Percentiles rank a stretch among this genome's conserved stretches.
phyloP scores from a whole-genome alignment of 2,797 vertebrate genomes.

The Mareca penelope region DNA sequence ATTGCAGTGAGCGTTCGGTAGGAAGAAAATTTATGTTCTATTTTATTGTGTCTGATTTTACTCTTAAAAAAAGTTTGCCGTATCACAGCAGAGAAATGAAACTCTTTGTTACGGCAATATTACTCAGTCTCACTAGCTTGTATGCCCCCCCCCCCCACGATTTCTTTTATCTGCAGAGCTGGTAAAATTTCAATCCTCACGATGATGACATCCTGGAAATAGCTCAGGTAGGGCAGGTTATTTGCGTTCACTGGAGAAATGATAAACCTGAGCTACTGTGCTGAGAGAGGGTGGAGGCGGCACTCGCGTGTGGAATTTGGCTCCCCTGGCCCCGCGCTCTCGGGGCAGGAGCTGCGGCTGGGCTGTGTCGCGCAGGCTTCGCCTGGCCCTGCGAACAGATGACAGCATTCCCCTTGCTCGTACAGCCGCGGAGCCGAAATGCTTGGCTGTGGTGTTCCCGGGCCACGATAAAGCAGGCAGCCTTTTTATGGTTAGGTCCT shows the following conservation, averaged over 20 bases:
- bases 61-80: background rate
- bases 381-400: constrained; percentile 81
- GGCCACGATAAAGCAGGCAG: constrained; percentile 69
- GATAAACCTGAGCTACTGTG: background rate
- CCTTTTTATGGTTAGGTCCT: constrained; percentile 76
- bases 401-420: constrained; percentile 79
- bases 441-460: constrained; percentile 42
- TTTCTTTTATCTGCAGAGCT: background rate
- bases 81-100: background rate
- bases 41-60: background rate
- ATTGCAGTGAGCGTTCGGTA: background rate
- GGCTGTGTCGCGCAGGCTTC: constrained; percentile 74
- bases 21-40: background rate
- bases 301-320: background rate
- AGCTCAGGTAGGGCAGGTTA: background rate
- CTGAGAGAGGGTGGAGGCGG: background rate
- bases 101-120: background rate
- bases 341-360: constrained; percentile 73
- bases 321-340: background rate
- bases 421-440: background rate
- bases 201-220: background rate
- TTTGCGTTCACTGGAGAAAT: background rate
- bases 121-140: background rate
- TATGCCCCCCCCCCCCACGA: no score
- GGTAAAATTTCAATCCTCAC: background rate